These are phyloP conservation scores for Andrena marginata DNA, from an alignment of 2,888 invertebrate species.

Conservation along the genomic window DNA sequence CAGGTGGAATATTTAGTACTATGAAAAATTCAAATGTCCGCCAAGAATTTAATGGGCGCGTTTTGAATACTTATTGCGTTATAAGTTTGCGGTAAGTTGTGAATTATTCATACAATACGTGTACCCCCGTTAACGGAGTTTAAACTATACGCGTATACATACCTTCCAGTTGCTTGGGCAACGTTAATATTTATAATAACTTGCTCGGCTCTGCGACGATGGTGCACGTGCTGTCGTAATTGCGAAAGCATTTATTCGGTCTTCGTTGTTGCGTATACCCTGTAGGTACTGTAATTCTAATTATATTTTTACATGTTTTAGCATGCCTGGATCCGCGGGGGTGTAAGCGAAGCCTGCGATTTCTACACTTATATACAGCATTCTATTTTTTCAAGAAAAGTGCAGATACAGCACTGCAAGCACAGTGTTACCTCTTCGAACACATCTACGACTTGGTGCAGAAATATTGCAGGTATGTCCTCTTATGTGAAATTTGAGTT, in stretches of 20 bases:
- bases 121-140: constrained; percentile 47
- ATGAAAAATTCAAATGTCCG: constrained; percentile 51
- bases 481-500: too few relatives aligned
- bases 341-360: neutral
- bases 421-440: too few relatives aligned
- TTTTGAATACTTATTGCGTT: constrained; percentile 51
- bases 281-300: constrained; percentile 23
- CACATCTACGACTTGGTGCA: too few relatives aligned
- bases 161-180: constrained; percentile 23
- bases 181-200: constrained; percentile 49
- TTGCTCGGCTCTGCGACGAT: neutral
- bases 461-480: too few relatives aligned
- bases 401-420: too few relatives aligned
- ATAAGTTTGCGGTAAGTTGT: constrained; percentile 47
- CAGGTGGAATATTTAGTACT: constrained; percentile 13
- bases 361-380: neutral
- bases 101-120: constrained; percentile 55
- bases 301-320: constrained; percentile 31
- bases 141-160: constrained; percentile 38
- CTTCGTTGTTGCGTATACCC: neutral
- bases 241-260: constrained; percentile 10
- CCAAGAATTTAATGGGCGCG: constrained; percentile 39
- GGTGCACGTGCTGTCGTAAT: neutral
- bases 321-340: neutral
- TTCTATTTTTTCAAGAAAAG: too few relatives aligned